These are phyloP conservation scores for Eidolon helvum DNA, from an alignment of 2,113 vertebrate species.

Conservation along the genomic window DNA sequence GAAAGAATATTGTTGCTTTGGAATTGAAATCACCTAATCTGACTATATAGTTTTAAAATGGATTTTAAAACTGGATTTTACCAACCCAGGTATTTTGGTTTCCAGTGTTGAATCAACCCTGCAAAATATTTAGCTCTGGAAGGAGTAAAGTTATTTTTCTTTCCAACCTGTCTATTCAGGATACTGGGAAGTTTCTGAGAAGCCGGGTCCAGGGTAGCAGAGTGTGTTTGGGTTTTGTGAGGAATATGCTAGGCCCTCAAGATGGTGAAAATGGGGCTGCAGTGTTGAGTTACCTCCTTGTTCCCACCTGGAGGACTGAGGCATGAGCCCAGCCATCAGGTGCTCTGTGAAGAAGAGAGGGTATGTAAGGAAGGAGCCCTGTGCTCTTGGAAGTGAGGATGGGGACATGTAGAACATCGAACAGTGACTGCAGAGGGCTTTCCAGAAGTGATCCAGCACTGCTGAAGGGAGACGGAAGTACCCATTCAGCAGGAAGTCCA, in stretches of 20 bases:
- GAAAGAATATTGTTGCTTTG: background rate
- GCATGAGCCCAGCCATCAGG: accelerated
- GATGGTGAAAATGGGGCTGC: background rate
- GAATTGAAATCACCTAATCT: background rate
- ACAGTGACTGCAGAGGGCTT: background rate
- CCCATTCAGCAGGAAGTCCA: background rate
- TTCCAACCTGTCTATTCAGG: background rate
- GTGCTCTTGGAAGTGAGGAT: background rate
- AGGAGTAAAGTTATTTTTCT: background rate
- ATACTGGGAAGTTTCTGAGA: background rate
- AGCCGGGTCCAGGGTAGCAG: background rate
- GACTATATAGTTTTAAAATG: background rate
- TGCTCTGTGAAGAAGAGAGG: background rate
- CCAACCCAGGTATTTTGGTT: background rate
- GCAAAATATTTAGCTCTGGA: background rate
- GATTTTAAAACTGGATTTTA: background rate
- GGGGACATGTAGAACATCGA: background rate
- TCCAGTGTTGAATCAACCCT: background rate
- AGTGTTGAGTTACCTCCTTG: background rate
- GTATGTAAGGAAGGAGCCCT: background rate
- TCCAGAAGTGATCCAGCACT: background rate
- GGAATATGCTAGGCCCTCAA: no score
- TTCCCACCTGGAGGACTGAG: background rate
- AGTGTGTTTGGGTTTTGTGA: background rate
- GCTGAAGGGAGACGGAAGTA: background rate